Evolutionary conservation across 2,797 vertebrate species (phyloP).

Genomic region (Lutra lutra): DNA sequence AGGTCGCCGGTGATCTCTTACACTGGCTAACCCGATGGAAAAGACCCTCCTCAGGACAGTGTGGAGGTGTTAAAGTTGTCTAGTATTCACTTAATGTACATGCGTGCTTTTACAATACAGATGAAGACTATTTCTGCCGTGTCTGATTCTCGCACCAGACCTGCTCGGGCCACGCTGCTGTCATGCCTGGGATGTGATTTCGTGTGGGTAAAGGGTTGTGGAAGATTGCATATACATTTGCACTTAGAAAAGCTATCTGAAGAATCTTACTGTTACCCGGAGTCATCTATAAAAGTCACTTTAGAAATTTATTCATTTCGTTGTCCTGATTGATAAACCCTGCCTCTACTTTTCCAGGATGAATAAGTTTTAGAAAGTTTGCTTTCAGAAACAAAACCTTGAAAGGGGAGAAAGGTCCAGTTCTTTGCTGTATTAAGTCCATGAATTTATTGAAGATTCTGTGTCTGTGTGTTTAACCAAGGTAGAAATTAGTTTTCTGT

Average conservation of each 20-base stretch:
- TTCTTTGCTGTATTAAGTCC: background rate
- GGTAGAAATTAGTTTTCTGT: background rate
- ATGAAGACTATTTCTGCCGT: background rate
- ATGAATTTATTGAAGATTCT: background rate
- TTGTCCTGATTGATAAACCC: background rate
- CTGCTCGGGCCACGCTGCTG: background rate
- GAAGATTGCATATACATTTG: background rate
- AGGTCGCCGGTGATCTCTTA: no score
- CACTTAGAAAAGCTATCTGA: background rate
- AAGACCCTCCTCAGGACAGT: rapidly evolving
- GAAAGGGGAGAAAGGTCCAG: background rate
- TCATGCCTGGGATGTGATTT: background rate
- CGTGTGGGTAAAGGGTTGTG: background rate
- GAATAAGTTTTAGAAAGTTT: background rate
- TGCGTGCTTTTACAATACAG: background rate
- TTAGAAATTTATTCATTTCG: background rate
- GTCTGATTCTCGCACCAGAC: background rate
- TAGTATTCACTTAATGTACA: background rate
- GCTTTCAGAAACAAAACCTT: background rate
- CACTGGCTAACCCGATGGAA: rapidly evolving
- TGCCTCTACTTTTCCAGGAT: background rate
- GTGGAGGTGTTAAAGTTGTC: background rate
- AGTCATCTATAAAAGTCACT: background rate
- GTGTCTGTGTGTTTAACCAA: background rate
- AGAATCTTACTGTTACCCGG: background rate